Conservation (phyloP, 1,140 invertebrate genomes). For the Drosophila sp. region DNA sequence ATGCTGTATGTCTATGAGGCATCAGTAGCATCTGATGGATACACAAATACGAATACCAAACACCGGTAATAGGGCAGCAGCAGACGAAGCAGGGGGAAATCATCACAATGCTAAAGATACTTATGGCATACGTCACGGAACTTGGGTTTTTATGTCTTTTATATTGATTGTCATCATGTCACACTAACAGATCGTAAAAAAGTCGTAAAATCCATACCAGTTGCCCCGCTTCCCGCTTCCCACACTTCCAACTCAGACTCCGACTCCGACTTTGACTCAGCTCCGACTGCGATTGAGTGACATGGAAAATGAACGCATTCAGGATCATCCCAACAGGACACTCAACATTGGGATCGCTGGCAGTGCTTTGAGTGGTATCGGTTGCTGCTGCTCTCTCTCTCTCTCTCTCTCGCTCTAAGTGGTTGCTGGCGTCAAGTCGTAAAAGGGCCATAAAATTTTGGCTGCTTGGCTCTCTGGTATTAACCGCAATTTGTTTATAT, state of each 20-base stretch:
- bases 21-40: slow-evolving; percentile 66
- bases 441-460: slow-evolving; percentile 78
- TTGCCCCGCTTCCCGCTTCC: not conserved
- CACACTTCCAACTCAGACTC: not conserved
- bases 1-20: slow-evolving; percentile 47
- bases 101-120: slow-evolving; percentile 63
- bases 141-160: slow-evolving; percentile 78
- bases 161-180: slow-evolving; percentile 81
- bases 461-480: slow-evolving; percentile 53
- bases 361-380: slow-evolving; percentile 16
- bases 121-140: slow-evolving; percentile 82
- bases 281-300: slow-evolving; percentile 32
- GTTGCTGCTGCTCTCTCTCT: not conserved
- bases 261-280: not conserved
- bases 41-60: slow-evolving; percentile 46
- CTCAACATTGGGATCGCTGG: slow-evolving; percentile 23
- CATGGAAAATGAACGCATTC: slow-evolving; percentile 42
- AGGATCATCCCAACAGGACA: slow-evolving; percentile 36
- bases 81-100: slow-evolving; percentile 27
- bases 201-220: slow-evolving; percentile 70
- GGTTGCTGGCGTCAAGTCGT: slow-evolving; percentile 82
- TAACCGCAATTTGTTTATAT: slow-evolving; percentile 81
- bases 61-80: slow-evolving; percentile 2
- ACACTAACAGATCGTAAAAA: slow-evolving; percentile 82
- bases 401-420: slow-evolving; percentile 33